A percentile compares a stretch with the other conserved stretches of the same genome.
These are phyloP conservation scores for Megalops atlanticus DNA, from an alignment of 2,113 vertebrate species.

Conservation along the genomic window DNA sequence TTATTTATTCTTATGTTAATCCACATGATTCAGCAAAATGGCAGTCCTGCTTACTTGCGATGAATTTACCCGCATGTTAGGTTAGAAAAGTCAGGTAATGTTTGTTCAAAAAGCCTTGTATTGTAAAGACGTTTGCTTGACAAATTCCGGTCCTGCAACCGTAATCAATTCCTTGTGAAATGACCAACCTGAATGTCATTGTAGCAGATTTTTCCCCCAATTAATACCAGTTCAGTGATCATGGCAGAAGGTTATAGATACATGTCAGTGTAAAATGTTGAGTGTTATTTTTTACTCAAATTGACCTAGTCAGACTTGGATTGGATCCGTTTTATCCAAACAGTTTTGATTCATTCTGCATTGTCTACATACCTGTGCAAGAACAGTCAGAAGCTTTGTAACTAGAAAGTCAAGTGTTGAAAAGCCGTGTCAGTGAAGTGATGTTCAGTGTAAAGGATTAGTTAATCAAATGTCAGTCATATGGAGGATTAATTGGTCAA, in stretches of 20 bases:
- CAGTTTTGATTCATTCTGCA: background rate
- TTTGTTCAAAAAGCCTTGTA: background rate
- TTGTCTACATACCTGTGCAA: background rate
- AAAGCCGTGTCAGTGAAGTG: background rate
- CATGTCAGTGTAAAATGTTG: background rate
- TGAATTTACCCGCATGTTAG: background rate
- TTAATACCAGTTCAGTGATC: background rate
- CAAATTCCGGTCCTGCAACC: background rate
- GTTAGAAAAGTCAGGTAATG: background rate
- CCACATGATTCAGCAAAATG: background rate
- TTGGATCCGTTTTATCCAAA: background rate
- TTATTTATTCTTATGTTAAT: constrained; percentile 18
- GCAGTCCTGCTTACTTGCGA: background rate
- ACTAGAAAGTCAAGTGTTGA: background rate
- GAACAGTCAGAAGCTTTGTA: background rate
- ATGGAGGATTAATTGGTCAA: background rate
- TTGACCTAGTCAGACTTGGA: background rate
- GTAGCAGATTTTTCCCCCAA: background rate
- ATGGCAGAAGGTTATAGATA: background rate
- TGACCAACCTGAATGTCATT: background rate
- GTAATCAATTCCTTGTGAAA: background rate
- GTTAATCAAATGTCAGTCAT: background rate
- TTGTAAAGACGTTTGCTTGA: background rate
- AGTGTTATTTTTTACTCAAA: background rate
- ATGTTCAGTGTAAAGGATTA: background rate